Evolutionary conservation across 2,888 invertebrate species (phyloP), one percentile per base, ranked within the genome.

Genomic region (Malthinus seriepunctatus): DNA sequence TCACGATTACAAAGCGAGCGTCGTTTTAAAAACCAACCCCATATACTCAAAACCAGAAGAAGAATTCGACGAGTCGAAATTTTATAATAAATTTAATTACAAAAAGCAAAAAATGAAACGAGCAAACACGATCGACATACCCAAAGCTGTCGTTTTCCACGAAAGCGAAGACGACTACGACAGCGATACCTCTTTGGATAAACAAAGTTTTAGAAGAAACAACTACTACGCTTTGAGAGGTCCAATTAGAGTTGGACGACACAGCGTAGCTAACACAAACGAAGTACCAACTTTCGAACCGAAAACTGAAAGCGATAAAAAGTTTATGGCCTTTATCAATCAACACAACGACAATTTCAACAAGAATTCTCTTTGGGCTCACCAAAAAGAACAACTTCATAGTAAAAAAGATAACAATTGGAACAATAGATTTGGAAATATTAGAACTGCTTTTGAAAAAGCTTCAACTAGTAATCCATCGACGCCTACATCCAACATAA

Each of bases 61-160:
- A 47, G 47, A 39, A 38, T 8, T 23, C 10, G 44, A 50, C 8
- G 55, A 62, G 5, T 47, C 52, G n/a, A 64, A 63, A 60, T 76
- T 80, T 1, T 35, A 49, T 1, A 79, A 76, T 64, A 73, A 83
- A 58, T 87, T 84, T 66, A 80, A 81, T 48, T 84, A 81, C 61
- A 89, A 88, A 67, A 91, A 90, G 72, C 81, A 87, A 15, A 86
- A 88, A 69, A 90, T 93, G 87, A 93, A 93, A 77, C 84, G 93
- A 10, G 93, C 93, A 3, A 94, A 94, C 68, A 94, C 94, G 1
- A 91, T 93, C 63, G 93, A 93, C 72, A 92, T 93, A 73, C 92
- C 93, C 0, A 90, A 90, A 70, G 85, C 87, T 0, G 65, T 83
- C 78, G 76, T 77, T 53, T 79, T 78, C 63, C 79, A 79, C 44